A percentile compares a stretch with the other conserved stretches of the same genome.
Conservation (phyloP, 2,797 vertebrate species). For the Semaprochilodus insignis region DNA sequence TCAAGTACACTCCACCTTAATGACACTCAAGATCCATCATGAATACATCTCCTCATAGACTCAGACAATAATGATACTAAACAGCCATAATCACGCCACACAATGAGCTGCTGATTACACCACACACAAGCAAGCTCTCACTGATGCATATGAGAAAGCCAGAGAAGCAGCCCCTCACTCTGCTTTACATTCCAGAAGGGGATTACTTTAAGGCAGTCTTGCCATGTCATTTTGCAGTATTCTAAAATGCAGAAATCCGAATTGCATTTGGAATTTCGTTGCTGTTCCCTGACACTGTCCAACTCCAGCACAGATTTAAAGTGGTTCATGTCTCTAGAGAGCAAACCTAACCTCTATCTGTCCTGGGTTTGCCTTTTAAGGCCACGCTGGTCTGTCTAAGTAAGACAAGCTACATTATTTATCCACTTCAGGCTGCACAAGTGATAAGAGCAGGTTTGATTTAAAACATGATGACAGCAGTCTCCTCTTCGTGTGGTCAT, state of each 20-base stretch:
- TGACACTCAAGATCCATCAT: conserved; percentile 16
- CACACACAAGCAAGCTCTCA: background rate
- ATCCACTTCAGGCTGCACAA: conserved; percentile 10
- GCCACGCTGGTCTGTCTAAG: background rate
- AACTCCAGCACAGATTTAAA: conserved; percentile 16
- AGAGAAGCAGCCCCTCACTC: background rate
- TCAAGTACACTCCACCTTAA: conserved; percentile 12
- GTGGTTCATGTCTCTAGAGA: conserved; percentile 20
- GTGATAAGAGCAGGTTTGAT: conserved; percentile 19
- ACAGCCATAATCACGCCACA: conserved; percentile 9
- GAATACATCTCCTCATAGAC: conserved; percentile 28
- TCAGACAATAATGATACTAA: conserved; percentile 3
- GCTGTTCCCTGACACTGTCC: background rate
- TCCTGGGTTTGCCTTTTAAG: conserved; percentile 12
- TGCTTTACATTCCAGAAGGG: background rate
- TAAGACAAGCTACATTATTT: conserved; percentile 31
- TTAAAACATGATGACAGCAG: background rate
- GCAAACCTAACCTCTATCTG: conserved; percentile 7
- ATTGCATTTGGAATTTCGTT: background rate
- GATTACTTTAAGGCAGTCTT: background rate
- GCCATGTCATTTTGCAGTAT: background rate
- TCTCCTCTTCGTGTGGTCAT: background rate
- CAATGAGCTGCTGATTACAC: conserved; percentile 12
- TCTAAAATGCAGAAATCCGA: background rate
- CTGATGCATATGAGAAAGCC: background rate